Base-by-base conservation (phyloP, 2,113 vertebrate species). In the Oncorhynchus clarkii region DNA sequence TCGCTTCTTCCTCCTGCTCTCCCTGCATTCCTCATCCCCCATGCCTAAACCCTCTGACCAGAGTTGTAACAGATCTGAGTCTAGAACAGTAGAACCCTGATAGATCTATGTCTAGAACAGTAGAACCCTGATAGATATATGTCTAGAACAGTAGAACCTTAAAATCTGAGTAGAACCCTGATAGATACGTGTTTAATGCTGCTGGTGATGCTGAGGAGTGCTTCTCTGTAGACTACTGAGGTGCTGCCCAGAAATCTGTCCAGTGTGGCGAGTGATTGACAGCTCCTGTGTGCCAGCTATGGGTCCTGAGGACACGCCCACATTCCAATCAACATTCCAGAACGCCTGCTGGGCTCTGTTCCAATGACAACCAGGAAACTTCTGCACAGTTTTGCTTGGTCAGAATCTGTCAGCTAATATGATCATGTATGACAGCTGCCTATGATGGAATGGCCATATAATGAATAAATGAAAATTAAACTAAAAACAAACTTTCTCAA, bases 361-460 rank as follows among this genome's bases (percentile, higher is more conserved):
- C 39, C 72, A 22, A 45, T 73, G 72, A 45, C 72, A 73, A 73
- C 54, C 5, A 57, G 5, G 18, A 49, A 27, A 29, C n/a, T 26
- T 18, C 14, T 16, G 27, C 65, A 16, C 22, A 29, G 65, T 29
- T 29, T 31, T 67, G 27, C 65, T 67, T n/a, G 24, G 64, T 26
- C 65, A 31, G 24, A 67, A 5, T 67, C 65, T 26, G 65, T 5
- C 26, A 67, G 29, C 29, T 31, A 67, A 54, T 54, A 18, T 51
- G 49, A 51, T 51, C 13, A 3, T 3, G 13, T 16, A 51, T 14
- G 51, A 54, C 16, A 54, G 51, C 4, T 67, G 13, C 4, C 26
- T 29, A 67, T 67, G 62, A 65, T 12, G 22, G 24, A 65, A 65
- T 65, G 22, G 14, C 13, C 22, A 7, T 11, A 62, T 62, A 24